phyloP scores from a whole-genome alignment of 2,888 invertebrate species.

The Pyrrhosoma nymphula region DNA sequence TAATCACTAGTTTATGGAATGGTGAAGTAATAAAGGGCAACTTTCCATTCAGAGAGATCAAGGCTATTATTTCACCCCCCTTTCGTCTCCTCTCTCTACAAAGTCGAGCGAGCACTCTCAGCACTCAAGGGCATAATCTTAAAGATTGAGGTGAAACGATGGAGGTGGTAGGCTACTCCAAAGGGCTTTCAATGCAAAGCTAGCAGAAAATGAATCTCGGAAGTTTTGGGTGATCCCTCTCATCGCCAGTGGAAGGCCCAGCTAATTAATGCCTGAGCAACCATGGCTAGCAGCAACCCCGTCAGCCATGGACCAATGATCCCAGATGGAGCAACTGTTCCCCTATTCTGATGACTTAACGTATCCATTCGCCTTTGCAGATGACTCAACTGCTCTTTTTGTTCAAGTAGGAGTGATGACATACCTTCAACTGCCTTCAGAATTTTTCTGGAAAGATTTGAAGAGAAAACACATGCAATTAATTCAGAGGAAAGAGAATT shows the following conservation, averaged over 20 bases:
- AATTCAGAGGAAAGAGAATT: not conserved
- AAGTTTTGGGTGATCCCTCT: conserved; percentile 24
- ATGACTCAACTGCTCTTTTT: conserved; percentile 28
- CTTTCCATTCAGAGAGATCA: conserved; percentile 39
- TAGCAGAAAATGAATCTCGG: conserved; percentile 31
- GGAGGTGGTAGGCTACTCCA: conserved; percentile 37
- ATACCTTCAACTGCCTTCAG: conserved; percentile 46
- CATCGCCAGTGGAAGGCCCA: conserved; percentile 64
- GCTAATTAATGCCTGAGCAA: conserved; percentile 50
- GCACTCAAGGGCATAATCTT: conserved; percentile 31
- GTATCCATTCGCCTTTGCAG: conserved; percentile 31
- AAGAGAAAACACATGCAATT: too few relatives aligned
- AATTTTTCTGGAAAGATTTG: conserved; percentile 31
- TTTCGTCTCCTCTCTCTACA: not conserved
- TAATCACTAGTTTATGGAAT: conserved; percentile 52
- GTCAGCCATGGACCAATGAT: conserved; percentile 52
- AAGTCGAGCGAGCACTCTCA: conserved; percentile 23
- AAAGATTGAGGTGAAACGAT: not conserved
- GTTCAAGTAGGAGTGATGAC: conserved; percentile 21
- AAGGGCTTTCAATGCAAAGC: conserved; percentile 47
- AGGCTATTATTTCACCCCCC: conserved; percentile 19
- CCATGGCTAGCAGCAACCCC: conserved; percentile 22
- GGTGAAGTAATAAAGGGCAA: conserved; percentile 47
- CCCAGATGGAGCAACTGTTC: conserved; percentile 40
- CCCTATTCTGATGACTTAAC: conserved; percentile 29